phyloP scores from a whole-genome alignment of 2,113 vertebrate species.

The Pagrus major region DNA sequence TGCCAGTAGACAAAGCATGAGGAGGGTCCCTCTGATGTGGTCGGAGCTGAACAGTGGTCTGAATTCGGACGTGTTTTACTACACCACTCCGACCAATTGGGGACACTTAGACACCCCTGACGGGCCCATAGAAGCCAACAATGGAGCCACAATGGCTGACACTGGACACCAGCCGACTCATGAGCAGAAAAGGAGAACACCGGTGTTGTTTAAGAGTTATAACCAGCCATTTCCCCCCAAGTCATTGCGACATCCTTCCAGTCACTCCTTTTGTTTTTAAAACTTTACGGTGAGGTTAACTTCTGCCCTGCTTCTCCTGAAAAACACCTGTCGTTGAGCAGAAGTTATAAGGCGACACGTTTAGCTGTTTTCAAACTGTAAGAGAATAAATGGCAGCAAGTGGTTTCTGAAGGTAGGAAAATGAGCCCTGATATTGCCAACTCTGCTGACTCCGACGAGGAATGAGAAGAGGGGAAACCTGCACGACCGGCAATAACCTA shows the following conservation, averaged over 20 bases:
- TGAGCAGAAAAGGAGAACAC: constrained; percentile 40
- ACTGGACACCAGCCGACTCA: constrained; percentile 53
- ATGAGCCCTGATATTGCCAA: constrained; percentile 65
- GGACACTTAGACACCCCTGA: constrained; percentile 39
- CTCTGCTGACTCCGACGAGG: constrained; percentile 51
- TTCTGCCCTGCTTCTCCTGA: constrained; percentile 10
- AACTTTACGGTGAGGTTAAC: constrained; percentile 34
- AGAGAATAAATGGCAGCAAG: constrained; percentile 61
- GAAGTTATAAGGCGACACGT: constrained; percentile 58
- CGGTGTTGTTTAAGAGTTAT: constrained; percentile 16
- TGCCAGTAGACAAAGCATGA: constrained; percentile 51
- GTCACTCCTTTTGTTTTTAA: constrained; percentile 19
- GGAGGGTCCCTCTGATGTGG: constrained; percentile 66
- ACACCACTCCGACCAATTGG: constrained; percentile 43
- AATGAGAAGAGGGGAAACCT: constrained; percentile 30
- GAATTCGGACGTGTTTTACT: constrained; percentile 57
- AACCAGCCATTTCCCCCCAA: background rate
- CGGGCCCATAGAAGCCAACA: constrained; percentile 58
- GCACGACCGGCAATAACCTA: background rate
- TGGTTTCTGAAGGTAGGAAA: constrained; percentile 49
- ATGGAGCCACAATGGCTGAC: constrained; percentile 61
- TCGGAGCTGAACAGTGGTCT: constrained; percentile 35
- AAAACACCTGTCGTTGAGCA: constrained; percentile 46
- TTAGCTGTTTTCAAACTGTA: constrained; percentile 42
- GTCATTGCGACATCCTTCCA: constrained; percentile 12